These are phyloP conservation scores for Pterobdella sp. DNA, from an alignment of 2,888 invertebrate genomes.

Conservation along the genomic window DNA sequence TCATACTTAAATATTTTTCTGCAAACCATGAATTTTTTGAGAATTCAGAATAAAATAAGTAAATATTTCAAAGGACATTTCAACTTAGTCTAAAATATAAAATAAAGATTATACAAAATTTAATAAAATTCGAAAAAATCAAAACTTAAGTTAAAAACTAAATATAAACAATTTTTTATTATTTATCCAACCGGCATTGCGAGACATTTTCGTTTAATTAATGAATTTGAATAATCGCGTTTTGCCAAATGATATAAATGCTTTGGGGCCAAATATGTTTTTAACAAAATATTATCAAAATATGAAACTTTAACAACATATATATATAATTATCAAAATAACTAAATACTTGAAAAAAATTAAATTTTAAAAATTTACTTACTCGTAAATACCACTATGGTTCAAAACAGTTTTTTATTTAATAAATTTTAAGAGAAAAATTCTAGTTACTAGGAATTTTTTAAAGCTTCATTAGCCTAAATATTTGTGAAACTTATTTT, in stretches of 20 bases:
- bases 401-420: too few relatives aligned
- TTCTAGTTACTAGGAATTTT: too few relatives aligned
- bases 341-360: too few relatives aligned
- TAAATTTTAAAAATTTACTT: too few relatives aligned
- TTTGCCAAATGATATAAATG: not conserved
- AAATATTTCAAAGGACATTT: too few relatives aligned
- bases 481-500: too few relatives aligned
- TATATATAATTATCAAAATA: too few relatives aligned
- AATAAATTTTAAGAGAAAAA: too few relatives aligned
- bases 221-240: slow-evolving; percentile 14
- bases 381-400: too few relatives aligned
- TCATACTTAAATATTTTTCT: not conserved
- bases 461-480: too few relatives aligned
- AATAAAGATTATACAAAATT: not conserved
- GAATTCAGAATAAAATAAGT: not conserved
- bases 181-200: not conserved
- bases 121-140: not conserved
- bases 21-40: too few relatives aligned
- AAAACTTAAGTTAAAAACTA: not conserved
- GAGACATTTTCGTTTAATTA: slow-evolving; percentile 15
- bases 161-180: not conserved
- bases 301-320: too few relatives aligned
- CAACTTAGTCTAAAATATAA: not conserved
- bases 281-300: not conserved
- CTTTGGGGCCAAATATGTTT: not conserved